Conservation (phyloP, 2,113 vertebrate species). For the Poecilia latipinna region DNA sequence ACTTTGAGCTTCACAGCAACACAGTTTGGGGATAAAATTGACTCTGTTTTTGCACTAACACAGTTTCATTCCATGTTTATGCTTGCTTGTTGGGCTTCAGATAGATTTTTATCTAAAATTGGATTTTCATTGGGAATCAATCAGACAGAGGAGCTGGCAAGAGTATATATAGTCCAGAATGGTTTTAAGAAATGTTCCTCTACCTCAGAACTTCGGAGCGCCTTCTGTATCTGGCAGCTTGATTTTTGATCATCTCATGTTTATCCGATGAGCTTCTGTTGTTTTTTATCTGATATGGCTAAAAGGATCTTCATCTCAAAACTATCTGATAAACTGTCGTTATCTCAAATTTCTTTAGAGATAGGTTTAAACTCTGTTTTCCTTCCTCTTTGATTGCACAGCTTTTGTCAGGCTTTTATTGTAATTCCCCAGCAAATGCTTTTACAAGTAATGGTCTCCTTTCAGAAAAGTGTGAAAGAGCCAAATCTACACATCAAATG, state of each 20-base stretch:
- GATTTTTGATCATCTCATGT: constrained; percentile 6
- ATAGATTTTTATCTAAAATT: constrained; percentile 18
- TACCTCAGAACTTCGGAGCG: not conserved
- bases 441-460: constrained; percentile 12
- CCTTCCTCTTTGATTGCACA: constrained; percentile 36
- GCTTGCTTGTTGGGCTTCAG: not conserved
- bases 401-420: constrained; percentile 30
- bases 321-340: constrained; percentile 50
- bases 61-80: not conserved
- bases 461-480: constrained; percentile 15
- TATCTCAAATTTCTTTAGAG: constrained; percentile 23
- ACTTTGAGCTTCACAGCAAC: constrained; percentile 19
- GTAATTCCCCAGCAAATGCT: constrained; percentile 13
- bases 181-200: constrained; percentile 15
- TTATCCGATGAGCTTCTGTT: constrained; percentile 15
- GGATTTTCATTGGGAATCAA: constrained; percentile 15
- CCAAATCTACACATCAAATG: constrained; percentile 15
- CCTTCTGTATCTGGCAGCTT: constrained; percentile 18
- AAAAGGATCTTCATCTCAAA: constrained; percentile 44
- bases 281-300: constrained; percentile 41
- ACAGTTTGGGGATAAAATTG: constrained; percentile 32
- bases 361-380: constrained; percentile 27
- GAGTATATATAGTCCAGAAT: constrained; percentile 1
- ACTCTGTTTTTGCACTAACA: constrained; percentile 30
- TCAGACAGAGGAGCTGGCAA: constrained; percentile 16